These are phyloP conservation scores for Urocolius indicus DNA, from an alignment of 2,113 vertebrate genomes.

Conservation along the genomic window DNA sequence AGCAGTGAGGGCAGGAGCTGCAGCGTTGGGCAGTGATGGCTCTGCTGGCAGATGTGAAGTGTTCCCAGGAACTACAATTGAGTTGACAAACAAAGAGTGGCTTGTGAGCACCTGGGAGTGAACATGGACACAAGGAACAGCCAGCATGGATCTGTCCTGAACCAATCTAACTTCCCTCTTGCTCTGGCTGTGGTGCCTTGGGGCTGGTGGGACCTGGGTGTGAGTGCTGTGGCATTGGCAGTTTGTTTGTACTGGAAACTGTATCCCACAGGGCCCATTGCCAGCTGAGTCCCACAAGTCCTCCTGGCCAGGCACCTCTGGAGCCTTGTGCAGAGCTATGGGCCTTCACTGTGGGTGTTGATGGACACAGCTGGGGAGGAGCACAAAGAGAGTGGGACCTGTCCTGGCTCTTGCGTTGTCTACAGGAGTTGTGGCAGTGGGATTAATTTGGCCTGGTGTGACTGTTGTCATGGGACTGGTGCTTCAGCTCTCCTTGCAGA, in stretches of 20 bases:
- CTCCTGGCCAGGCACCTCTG: fast-evolving
- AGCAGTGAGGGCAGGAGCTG: background rate
- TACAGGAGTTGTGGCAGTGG: background rate
- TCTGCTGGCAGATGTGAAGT: background rate
- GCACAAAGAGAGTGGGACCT: fast-evolving
- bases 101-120: background rate
- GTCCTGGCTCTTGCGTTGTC: fast-evolving
- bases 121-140: background rate
- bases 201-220: background rate
- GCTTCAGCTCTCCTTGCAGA: background rate
- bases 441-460: background rate
- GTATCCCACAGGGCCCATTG: fast-evolving
- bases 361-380: background rate
- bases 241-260: background rate
- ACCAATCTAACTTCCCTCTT: background rate
- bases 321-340: background rate
- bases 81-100: background rate
- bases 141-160: fast-evolving
- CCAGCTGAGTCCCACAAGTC: fast-evolving
- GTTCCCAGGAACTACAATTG: background rate
- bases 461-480: background rate
- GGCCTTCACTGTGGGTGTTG: fast-evolving
- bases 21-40: fast-evolving
- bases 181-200: background rate
- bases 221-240: background rate